Evolutionary conservation across 92 coral and sea anemone species (phyloP).

Genomic region (Porites evermanni): DNA sequence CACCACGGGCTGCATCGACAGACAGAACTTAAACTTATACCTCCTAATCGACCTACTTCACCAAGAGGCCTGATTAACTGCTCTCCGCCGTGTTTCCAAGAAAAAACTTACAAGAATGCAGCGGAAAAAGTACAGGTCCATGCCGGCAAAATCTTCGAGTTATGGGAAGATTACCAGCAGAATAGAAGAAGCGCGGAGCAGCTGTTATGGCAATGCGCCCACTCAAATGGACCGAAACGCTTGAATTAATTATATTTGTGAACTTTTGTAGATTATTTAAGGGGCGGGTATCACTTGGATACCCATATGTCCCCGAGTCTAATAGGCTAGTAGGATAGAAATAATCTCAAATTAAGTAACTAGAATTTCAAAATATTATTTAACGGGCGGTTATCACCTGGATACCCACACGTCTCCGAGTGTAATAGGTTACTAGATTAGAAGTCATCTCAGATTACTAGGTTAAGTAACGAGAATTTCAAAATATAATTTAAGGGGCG

Average conservation of each 20-base stretch:
- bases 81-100: constrained; percentile 43
- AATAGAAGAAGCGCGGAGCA: constrained; percentile 27
- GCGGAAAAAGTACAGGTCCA: constrained; percentile 35
- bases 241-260: background rate
- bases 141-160: constrained; percentile 39
- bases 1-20: constrained; percentile 45
- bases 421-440: background rate
- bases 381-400: no score
- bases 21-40: constrained; percentile 41
- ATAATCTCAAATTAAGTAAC: no score
- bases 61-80: constrained; percentile 49
- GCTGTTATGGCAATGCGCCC: constrained; percentile 3
- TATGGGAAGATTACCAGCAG: constrained; percentile 31
- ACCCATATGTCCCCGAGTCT: no score
- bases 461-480: no score
- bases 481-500: no score
- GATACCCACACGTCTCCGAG: no score
- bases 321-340: no score
- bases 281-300: no score
- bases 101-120: constrained; percentile 46
- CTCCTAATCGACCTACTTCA: constrained; percentile 28
- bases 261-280: no score
- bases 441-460: no score
- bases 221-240: constrained; percentile 9
- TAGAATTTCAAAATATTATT: no score